A percentile compares a stretch with the other conserved stretches of the same genome.
Conservation (phyloP, 2,888 invertebrate species). For the Branchellion lobata region DNA sequence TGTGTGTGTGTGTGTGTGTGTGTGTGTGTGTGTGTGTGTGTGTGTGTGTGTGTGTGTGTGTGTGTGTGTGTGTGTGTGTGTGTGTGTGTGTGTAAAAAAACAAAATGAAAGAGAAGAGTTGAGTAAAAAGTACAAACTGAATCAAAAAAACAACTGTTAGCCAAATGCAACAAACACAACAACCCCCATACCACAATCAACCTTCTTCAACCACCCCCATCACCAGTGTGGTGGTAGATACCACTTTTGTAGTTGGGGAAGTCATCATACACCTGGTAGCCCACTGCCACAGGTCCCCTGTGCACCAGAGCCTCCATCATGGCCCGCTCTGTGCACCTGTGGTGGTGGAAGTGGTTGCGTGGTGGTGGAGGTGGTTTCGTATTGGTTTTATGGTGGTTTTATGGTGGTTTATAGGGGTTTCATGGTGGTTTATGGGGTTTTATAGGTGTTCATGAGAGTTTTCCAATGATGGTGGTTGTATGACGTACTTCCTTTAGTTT, state of each 20-base stretch:
- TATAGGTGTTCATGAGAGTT: no score
- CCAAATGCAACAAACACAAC: no score
- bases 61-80: constrained; percentile 15
- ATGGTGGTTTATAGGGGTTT: no score
- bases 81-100: constrained; percentile 19
- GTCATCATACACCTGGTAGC: constrained; percentile 64
- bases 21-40: constrained; percentile 19
- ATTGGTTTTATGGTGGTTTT: no score
- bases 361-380: neutral
- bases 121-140: no score
- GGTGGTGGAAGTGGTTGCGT: constrained; percentile 37
- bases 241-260: constrained; percentile 59
- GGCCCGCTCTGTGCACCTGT: constrained; percentile 63
- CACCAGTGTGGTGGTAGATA: constrained; percentile 63
- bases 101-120: no score
- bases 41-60: constrained; percentile 25
- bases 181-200: no score
- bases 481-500: no score
- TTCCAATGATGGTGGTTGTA: neutral
- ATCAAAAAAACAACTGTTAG: no score
- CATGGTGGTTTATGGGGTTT: no score
- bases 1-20: constrained; percentile 1
- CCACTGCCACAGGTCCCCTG: constrained; percentile 64
- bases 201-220: no score
- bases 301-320: constrained; percentile 63